Conservation (phyloP, 2,888 invertebrate species). For the Pseudococcus longispinus region DNA sequence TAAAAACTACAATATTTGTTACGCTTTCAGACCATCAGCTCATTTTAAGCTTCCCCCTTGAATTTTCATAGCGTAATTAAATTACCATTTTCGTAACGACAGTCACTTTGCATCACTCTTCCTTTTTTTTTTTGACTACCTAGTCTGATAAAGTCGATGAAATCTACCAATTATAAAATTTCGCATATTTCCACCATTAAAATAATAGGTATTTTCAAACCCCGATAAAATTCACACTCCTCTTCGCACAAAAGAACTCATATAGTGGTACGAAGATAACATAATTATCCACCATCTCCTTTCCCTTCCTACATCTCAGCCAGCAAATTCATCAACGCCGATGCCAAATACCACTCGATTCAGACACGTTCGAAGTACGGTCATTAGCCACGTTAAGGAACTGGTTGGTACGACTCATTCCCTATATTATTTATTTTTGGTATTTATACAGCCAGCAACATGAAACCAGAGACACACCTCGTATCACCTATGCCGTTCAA, state of each 20-base stretch:
- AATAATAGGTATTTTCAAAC: neutral
- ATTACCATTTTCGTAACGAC: too few species aligned
- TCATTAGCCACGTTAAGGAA: slow-evolving; percentile 10
- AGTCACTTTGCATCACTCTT: too few species aligned
- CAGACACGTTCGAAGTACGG: slow-evolving; percentile 12
- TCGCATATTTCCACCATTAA: neutral
- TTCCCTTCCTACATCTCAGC: neutral
- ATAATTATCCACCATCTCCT: neutral
- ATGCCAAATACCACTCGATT: slow-evolving; percentile 8
- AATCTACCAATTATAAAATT: too few species aligned
- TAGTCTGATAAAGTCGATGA: too few species aligned
- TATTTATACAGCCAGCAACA: neutral
- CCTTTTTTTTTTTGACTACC: too few species aligned
- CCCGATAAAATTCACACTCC: neutral
- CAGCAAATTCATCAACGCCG: neutral
- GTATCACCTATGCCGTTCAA: neutral
- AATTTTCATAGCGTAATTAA: too few species aligned
- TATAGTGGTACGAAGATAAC: too few species aligned
- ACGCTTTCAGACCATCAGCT: too few species aligned
- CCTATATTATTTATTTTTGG: neutral
- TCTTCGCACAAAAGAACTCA: neutral
- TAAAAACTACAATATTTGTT: too few species aligned
- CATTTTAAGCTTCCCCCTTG: too few species aligned
- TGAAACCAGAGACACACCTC: neutral
- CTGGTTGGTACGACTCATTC: neutral